Evolutionary conservation across 2,888 invertebrate genomes (phyloP).

Genomic region (Mythimna pallens): DNA sequence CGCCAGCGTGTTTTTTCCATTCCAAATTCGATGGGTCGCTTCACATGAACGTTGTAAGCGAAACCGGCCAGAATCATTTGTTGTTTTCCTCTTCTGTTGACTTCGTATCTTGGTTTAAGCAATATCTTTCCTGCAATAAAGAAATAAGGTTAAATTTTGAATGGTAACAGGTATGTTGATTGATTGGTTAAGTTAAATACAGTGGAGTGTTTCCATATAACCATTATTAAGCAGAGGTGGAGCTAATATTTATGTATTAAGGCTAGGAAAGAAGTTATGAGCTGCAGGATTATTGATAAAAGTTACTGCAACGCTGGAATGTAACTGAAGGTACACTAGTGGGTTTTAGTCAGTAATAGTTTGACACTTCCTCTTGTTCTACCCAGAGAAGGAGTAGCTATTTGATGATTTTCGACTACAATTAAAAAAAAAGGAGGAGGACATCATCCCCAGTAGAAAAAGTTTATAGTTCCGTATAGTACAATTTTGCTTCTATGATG

Average conservation of each 20-base stretch:
- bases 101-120: conserved; percentile 17
- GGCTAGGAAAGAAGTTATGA: neutral
- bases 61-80: conserved; percentile 47
- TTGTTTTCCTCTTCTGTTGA: conserved; percentile 48
- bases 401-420: too few species aligned
- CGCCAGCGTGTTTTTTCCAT: conserved; percentile 57
- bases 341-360: too few species aligned
- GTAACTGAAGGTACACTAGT: too few species aligned
- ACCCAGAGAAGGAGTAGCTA: too few species aligned
- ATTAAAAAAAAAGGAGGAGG: too few species aligned
- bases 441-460: too few species aligned
- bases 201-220: too few species aligned
- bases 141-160: neutral
- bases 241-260: neutral
- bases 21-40: conserved; percentile 4
- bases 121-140: conserved; percentile 36
- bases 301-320: too few species aligned
- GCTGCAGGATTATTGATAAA: neutral
- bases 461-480: too few species aligned
- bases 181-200: neutral
- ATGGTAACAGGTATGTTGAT: neutral
- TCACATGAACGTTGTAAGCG: conserved; percentile 50
- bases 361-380: too few species aligned
- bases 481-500: too few species aligned
- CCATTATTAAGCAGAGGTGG: too few species aligned